Conservation (phyloP, 2,888 invertebrate genomes). For the Melanostoma mellinum region DNA sequence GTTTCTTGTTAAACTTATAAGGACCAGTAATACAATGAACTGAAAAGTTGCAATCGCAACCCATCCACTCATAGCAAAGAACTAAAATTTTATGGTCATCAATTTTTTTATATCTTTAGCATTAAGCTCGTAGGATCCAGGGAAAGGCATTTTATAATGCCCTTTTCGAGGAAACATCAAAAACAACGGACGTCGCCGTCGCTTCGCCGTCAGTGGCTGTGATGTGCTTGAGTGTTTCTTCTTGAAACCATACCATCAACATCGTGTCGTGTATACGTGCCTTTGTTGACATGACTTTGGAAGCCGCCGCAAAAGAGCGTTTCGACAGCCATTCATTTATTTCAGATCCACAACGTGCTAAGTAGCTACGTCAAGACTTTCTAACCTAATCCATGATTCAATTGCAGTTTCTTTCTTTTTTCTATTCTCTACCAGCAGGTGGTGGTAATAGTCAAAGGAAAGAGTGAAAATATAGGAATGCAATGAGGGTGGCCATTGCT, state of each 20-base stretch:
- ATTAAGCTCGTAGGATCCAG: constrained; percentile 46
- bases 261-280: constrained; percentile 45
- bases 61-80: constrained; percentile 3
- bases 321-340: neutral
- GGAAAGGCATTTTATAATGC: constrained; percentile 42
- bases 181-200: constrained; percentile 27
- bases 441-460: constrained; percentile 12
- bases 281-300: constrained; percentile 57
- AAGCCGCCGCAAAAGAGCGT: constrained; percentile 36
- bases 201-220: constrained; percentile 8
- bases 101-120: constrained; percentile 62
- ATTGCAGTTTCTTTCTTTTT: constrained; percentile 52
- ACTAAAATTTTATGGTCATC: constrained; percentile 65
- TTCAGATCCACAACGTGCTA: constrained; percentile 42
- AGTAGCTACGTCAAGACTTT: constrained; percentile 47
- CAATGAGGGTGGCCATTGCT: neutral
- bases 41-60: constrained; percentile 53
- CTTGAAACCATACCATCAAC: constrained; percentile 41
- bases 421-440: constrained; percentile 7
- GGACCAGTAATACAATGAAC: constrained; percentile 60
- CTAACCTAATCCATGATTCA: constrained; percentile 62
- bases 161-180: constrained; percentile 32
- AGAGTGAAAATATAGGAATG: constrained; percentile 9
- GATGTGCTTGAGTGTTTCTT: constrained; percentile 44
- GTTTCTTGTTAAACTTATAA: constrained; percentile 55